Base-by-base conservation (phyloP, 2,113 vertebrate genomes). In the Turnix velox region DNA sequence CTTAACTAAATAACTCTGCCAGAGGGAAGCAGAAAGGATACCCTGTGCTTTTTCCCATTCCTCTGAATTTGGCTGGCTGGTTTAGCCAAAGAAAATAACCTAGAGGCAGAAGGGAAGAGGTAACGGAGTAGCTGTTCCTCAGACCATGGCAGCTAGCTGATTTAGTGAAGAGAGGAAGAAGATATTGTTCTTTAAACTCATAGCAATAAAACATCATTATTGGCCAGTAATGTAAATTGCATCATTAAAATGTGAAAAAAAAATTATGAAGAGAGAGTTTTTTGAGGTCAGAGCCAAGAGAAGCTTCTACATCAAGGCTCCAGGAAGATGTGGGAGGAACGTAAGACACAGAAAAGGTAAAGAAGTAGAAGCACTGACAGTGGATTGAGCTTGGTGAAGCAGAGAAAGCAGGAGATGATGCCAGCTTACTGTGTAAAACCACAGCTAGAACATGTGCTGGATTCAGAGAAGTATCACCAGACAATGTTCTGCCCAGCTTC, bases 211-310 rank as follows among this genome's bases (percentile, higher is more conserved):
- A 55, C 7, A 28, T 3, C 9, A 7, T 71, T 81, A 10, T 27
- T 30, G 48, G n/a, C 77, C 43, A 30, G 20, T 77, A 66, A 83
- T 2, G 0, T 40, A 48, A 46, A 9, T 31, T 80, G 16, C 30
- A 19, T 23, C 48, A 87, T 48, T 45, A 43, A 6, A 20, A 65
- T 2, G 1, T n/a, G 24, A 23, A 67, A 90, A 72, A 85, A 12
- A 2, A 23, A 23, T 16, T 75, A 17, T 0, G 39, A 31, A 57
- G 37, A 45, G 4, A 4, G n/a, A 84, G 17, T 18, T 48, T 24
- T 86, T 72, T 22, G 35, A 37, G 20, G 5, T 43, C 14, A 61
- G 37, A 88, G 59, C 28, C 33, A 62, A 55, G 30, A 73, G 31
- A 69, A 74, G 4, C 10, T 90, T 48, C 37, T 45, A 37, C 46